Conservation (phyloP, 1,140 invertebrate species). For the Bombus fervidus region DNA sequence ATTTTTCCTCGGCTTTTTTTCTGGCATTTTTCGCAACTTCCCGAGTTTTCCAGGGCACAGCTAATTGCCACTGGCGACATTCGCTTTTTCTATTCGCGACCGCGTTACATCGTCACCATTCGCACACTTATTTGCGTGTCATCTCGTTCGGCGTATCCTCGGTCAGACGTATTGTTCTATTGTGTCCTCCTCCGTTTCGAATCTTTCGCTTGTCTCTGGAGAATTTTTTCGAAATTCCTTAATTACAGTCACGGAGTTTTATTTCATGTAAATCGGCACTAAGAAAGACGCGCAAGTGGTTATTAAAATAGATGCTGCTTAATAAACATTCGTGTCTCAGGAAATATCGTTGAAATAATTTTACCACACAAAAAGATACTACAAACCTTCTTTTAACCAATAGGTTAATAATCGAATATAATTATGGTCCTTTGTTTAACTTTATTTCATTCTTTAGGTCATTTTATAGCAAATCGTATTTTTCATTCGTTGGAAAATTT, state of each 20-base stretch:
- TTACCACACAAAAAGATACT: too few relatives aligned
- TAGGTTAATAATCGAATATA: too few relatives aligned
- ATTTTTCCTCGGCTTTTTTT: background rate
- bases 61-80: conserved; percentile 60
- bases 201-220: conserved; percentile 12
- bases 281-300: background rate
- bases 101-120: conserved; percentile 60
- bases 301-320: background rate
- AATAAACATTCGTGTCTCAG: too few relatives aligned
- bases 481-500: too few relatives aligned
- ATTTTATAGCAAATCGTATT: too few relatives aligned
- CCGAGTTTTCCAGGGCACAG: conserved; percentile 49
- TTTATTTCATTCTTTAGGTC: too few relatives aligned
- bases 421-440: too few relatives aligned
- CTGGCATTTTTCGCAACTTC: conserved; percentile 62
- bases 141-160: conserved; percentile 54
- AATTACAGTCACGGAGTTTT: background rate
- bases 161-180: conserved; percentile 31
- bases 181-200: background rate
- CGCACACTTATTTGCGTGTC: conserved; percentile 59
- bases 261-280: background rate
- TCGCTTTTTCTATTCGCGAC: conserved; percentile 41
- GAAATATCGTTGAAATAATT: too few relatives aligned
- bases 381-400: too few relatives aligned
- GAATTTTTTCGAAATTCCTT: background rate